A percentile compares a stretch with the other conserved stretches of the same genome.
These are phyloP conservation scores for Tinea trinotella DNA, from an alignment of 2,888 invertebrate species.

Conservation along the genomic window DNA sequence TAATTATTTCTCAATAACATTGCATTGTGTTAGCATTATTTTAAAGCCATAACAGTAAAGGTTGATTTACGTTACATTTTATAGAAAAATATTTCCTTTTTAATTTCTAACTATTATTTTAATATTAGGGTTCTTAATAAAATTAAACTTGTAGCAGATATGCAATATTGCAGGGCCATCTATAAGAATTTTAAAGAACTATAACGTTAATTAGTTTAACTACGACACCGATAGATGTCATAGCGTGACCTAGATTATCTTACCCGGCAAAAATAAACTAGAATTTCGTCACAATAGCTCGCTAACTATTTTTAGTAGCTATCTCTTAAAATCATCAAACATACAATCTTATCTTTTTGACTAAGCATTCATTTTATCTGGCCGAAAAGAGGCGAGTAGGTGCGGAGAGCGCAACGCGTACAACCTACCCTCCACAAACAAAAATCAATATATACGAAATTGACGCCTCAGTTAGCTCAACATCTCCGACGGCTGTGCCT, in stretches of 20 bases:
- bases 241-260: conserved; percentile 56
- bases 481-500: conserved; percentile 8
- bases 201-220: too few relatives aligned
- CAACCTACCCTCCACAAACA: not conserved
- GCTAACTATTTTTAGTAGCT: conserved; percentile 66
- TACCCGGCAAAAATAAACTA: conserved; percentile 64
- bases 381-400: not conserved
- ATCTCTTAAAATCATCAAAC: conserved; percentile 52
- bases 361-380: conserved; percentile 19
- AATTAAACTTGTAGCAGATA: not conserved
- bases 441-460: conserved; percentile 1
- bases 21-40: too few relatives aligned
- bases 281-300: conserved; percentile 55
- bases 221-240: conserved; percentile 36
- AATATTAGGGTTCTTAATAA: too few relatives aligned
- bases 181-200: too few relatives aligned
- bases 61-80: too few relatives aligned
- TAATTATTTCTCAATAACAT: too few relatives aligned
- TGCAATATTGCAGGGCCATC: too few relatives aligned
- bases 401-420: conserved; percentile 14
- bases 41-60: too few relatives aligned
- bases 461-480: conserved; percentile 1
- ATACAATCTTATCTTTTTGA: conserved; percentile 37
- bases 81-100: too few relatives aligned
- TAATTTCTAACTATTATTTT: too few relatives aligned